Evolutionary conservation across 2,888 invertebrate genomes (phyloP).

Genomic region (Ryuthela nishihirai): DNA sequence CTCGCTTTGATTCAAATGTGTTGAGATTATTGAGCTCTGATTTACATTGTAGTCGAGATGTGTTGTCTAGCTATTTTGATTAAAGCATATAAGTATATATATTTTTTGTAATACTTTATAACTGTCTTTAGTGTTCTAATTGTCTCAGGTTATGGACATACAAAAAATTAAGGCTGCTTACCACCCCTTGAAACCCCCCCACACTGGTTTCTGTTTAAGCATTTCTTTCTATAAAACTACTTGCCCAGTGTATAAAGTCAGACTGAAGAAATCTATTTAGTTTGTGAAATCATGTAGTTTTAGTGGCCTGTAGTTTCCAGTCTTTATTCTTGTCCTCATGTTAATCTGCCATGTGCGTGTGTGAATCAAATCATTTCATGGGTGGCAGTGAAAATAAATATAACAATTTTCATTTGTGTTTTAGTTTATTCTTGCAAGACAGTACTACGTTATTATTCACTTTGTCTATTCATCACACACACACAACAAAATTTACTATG

Average conservation of each 20-base stretch:
- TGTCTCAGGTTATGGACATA: conserved; percentile 33
- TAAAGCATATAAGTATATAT: conserved; percentile 21
- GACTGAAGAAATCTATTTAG: conserved; percentile 15
- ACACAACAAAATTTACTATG: no score
- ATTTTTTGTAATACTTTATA: conserved; percentile 27
- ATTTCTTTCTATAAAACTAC: conserved; percentile 17
- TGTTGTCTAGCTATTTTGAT: conserved; percentile 23
- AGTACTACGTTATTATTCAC: no score
- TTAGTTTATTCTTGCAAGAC: no score
- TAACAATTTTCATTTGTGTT: conserved; percentile 28
- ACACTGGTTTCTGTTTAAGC: conserved; percentile 15
- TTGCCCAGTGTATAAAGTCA: conserved; percentile 24
- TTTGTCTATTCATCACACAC: no score
- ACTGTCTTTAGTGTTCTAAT: conserved; percentile 26
- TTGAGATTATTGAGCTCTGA: no score
- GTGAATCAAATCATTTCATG: conserved; percentile 27
- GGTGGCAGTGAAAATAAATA: conserved; percentile 32
- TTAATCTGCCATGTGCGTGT: conserved; percentile 24
- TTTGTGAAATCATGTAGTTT: conserved; percentile 26
- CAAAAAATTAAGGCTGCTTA: conserved; percentile 26
- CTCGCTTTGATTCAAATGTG: no score
- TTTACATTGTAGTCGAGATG: conserved; percentile 15
- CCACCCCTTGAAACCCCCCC: conserved; percentile 10
- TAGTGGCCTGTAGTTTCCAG: conserved; percentile 28
- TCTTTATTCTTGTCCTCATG: conserved; percentile 28